Conservation (phyloP, 2,113 vertebrate species). For the Macheiramphus alcinus region DNA sequence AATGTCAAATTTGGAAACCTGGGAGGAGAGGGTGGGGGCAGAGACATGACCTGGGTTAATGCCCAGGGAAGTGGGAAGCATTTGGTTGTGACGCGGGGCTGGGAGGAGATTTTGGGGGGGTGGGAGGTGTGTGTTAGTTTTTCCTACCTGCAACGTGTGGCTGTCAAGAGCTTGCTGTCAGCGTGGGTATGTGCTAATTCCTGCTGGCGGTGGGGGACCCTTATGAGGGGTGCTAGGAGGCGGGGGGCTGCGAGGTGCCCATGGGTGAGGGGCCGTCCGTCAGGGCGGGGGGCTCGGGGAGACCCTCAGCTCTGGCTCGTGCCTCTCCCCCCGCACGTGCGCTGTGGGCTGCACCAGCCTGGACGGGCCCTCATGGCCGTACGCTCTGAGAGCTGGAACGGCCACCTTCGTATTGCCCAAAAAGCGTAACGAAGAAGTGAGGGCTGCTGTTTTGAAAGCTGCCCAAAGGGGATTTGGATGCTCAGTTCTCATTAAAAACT, state of each 20-base stretch:
- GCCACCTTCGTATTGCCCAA: not conserved
- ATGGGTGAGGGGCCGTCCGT: too few species aligned
- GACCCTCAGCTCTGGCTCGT: not conserved
- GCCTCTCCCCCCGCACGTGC: rapidly evolving
- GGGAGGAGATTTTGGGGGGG: not conserved
- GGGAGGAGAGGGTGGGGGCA: not conserved
- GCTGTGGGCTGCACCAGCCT: rapidly evolving
- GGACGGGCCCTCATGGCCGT: not conserved
- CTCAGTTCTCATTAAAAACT: not conserved
- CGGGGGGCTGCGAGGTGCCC: not conserved
- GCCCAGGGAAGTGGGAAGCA: not conserved
- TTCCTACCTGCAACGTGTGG: not conserved
- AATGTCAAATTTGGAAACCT: conserved; percentile 38
- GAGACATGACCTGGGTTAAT: conserved; percentile 19
- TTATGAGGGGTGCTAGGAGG: not conserved
- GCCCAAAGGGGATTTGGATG: not conserved
- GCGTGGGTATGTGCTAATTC: not conserved
- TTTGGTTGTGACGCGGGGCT: not conserved
- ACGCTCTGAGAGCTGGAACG: rapidly evolving
- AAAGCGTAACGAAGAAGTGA: not conserved
- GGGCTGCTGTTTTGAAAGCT: not conserved
- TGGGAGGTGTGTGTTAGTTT: not conserved
- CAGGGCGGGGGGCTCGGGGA: rapidly evolving
- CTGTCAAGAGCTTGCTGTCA: not conserved
- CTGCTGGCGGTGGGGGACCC: not conserved